Evolutionary conservation across 2,797 vertebrate species (phyloP), one percentile per base, ranked within the genome.

Genomic region (Podarcis siculus): DNA sequence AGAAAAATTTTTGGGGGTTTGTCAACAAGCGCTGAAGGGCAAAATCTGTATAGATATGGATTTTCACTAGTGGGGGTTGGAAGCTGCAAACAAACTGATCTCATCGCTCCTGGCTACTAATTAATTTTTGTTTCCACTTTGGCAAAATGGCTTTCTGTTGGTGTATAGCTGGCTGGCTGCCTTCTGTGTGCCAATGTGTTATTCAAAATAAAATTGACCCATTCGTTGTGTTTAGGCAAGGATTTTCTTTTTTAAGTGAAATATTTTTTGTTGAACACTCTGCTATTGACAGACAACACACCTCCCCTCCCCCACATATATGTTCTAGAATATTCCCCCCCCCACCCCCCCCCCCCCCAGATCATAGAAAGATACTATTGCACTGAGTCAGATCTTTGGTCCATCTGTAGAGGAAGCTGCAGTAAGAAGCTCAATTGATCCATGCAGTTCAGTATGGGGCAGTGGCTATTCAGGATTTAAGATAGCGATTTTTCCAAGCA

Each of bases 121-220:
- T 89, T 85, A 85, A 78, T 71, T 82, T 85, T 72, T 86, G 49
- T 82, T 90, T 86, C 72, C 55, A 45, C 8, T 75, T 71, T 87
- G 76, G 76, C 27, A 87, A 89, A 83, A 49, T 37, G 25, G 5
- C 8, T 58, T 61, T 72, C 21, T 61, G 75, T 81, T 75, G 69
- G 27, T n/a, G 3, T 45, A 27, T 17, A 32, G 45, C 55, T 72
- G 78, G 58, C 55, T 72, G 71, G 10, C 45, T 49, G 45, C 45
- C 35, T 81, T 23, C 77, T 45, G 17, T 88, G 61, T 58, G 39
- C 35, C 71, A 77, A 82, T 27, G 19, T 61, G n/a, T 45, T 89
- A 66, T 55, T 69, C 7, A 85, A 82, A 82, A 78, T 49, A 66
- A 86, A 71, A 81, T 32, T 17, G 45, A 61, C 39, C n/a, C 17